phyloP scores from a whole-genome alignment of 2,888 invertebrate species.

The Drosophila borborema region DNA sequence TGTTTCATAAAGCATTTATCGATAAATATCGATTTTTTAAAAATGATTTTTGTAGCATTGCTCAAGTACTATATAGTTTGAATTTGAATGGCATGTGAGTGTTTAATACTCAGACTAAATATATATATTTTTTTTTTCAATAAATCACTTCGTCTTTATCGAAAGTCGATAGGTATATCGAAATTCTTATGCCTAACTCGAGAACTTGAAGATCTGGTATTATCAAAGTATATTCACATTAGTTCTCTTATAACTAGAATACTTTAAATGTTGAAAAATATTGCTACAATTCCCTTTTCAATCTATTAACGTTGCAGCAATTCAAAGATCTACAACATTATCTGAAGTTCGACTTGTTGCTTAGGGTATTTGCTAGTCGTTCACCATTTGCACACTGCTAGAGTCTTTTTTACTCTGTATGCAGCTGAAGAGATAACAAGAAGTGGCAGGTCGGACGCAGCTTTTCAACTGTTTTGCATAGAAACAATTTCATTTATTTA shows the following conservation, averaged over 20 bases:
- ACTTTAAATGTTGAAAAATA: too few species aligned
- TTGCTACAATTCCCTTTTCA: not conserved
- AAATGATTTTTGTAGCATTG: not conserved
- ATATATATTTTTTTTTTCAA: too few species aligned
- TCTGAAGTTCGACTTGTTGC: not conserved
- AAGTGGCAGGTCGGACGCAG: constrained; percentile 46
- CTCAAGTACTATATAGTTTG: not conserved
- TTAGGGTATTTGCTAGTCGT: constrained; percentile 8
- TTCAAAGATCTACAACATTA: not conserved
- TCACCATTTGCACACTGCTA: not conserved
- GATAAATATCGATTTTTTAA: not conserved
- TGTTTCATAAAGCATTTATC: not conserved
- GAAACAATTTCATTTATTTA: constrained; percentile 77
- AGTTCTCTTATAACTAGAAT: not conserved
- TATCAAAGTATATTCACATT: not conserved
- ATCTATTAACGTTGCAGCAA: not conserved
- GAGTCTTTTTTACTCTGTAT: constrained; percentile 2
- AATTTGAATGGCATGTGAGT: not conserved
- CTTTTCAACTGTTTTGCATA: constrained; percentile 70
- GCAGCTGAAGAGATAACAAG: constrained; percentile 47
- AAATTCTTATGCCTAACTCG: not conserved
- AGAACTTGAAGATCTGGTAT: not conserved
- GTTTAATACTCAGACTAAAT: too few species aligned
- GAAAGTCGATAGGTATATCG: not conserved
- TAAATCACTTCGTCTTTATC: not conserved